Evolutionary conservation across 2,888 invertebrate genomes (phyloP).

Genomic region (Sarcophaga subvicina): DNA sequence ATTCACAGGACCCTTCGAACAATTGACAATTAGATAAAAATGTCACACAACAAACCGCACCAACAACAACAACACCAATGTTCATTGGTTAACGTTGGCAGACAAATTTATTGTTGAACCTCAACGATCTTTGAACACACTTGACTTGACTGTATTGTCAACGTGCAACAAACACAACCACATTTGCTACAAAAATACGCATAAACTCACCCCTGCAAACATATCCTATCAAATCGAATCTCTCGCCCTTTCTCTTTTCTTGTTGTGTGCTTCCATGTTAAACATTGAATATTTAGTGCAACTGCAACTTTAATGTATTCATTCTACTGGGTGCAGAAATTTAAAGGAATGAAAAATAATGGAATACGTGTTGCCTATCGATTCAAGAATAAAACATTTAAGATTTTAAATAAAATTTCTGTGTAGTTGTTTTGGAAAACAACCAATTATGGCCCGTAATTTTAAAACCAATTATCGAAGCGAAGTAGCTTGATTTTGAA

Average conservation of each 20-base stretch:
- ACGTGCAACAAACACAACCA: background rate
- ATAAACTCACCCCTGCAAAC: constrained; percentile 42
- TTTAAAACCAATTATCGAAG: too few species aligned
- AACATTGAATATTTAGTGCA: constrained; percentile 44
- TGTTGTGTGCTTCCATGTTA: constrained; percentile 1
- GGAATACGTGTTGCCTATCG: background rate
- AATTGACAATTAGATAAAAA: constrained; percentile 80
- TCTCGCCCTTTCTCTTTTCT: background rate
- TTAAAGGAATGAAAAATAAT: constrained; percentile 32
- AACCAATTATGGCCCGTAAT: too few species aligned
- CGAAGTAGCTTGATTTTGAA: too few species aligned
- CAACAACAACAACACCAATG: constrained; percentile 72
- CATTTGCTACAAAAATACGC: background rate
- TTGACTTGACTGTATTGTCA: background rate
- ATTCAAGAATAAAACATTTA: too few species aligned
- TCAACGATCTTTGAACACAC: background rate
- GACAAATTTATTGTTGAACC: constrained; percentile 75
- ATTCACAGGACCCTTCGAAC: constrained; percentile 2
- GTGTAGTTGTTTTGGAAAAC: too few species aligned
- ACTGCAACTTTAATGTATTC: constrained; percentile 31
- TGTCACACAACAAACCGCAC: constrained; percentile 80
- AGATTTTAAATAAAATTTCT: too few species aligned
- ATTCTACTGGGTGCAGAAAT: background rate
- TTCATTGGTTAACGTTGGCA: constrained; percentile 67
- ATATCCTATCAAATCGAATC: background rate